Percentiles rank a stretch among this genome's conserved stretches.
Evolutionary conservation across 2,797 vertebrate species (phyloP).

Genomic region (Harpagifer antarcticus): DNA sequence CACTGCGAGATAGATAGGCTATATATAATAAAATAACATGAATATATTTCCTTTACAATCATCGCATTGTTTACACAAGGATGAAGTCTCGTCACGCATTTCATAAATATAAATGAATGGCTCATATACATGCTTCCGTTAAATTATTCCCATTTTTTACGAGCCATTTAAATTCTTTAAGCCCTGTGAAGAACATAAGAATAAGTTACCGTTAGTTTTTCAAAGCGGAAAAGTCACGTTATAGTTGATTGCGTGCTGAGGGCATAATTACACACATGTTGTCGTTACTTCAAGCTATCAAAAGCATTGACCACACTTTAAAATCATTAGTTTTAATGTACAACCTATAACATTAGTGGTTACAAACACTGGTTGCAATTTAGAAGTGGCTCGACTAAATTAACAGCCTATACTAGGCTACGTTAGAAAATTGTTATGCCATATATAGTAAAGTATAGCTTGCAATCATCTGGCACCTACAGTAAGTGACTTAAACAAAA

Average conservation of each 20-base stretch:
- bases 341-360: neutral
- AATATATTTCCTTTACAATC: too few species aligned
- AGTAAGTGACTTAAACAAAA: neutral
- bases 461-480: neutral
- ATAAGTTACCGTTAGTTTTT: neutral
- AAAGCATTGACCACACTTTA: neutral
- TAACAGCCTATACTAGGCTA: neutral
- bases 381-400: neutral
- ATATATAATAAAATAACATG: too few species aligned
- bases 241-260: neutral
- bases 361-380: neutral
- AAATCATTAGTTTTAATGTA: neutral
- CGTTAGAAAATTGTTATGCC: neutral
- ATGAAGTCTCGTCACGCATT: neutral
- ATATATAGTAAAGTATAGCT: neutral
- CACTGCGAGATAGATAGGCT: too few species aligned
- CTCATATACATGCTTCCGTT: neutral
- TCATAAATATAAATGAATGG: constrained; percentile 26
- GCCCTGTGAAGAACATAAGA: neutral
- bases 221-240: neutral
- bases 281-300: neutral
- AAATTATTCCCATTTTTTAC: neutral
- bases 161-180: neutral
- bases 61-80: neutral
- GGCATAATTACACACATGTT: neutral